phyloP scores from a whole-genome alignment of 2,797 vertebrate species.

The Setipinna tenuifilis region DNA sequence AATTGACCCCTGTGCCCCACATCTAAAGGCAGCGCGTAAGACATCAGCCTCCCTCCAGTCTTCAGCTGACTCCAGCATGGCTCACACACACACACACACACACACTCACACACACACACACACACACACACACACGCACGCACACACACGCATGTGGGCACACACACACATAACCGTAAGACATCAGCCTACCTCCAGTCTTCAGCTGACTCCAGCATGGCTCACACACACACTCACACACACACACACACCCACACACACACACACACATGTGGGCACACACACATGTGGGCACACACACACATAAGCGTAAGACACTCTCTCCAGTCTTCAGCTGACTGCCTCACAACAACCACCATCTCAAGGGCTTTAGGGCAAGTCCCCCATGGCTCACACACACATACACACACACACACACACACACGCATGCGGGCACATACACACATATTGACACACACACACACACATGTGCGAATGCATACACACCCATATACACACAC shows the following conservation, averaged over 20 bases:
- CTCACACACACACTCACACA: no score
- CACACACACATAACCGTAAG: no score
- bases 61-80: conserved; percentile 36
- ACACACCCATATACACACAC: conserved; percentile 32
- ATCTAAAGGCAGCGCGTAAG: conserved; percentile 53
- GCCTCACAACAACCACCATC: background rate
- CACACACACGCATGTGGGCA: conserved; percentile 4
- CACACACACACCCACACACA: no score
- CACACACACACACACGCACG: conserved; percentile 31
- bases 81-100: conserved; percentile 42
- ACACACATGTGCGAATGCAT: conserved; percentile 10
- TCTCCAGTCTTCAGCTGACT: no score
- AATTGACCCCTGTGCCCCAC: conserved; percentile 65
- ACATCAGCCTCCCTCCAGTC: background rate
- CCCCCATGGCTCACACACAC: no score
- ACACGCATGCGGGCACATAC: background rate
- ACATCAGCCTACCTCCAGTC: no score
- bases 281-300: no score
- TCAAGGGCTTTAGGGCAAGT: background rate
- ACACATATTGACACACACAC: background rate
- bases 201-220: no score
- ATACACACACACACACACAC: no score
- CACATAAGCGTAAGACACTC: no score
- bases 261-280: no score
- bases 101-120: conserved; percentile 6